phyloP scores from a whole-genome alignment of 1,140 invertebrate genomes.

The Pseudobourletiella spinata region DNA sequence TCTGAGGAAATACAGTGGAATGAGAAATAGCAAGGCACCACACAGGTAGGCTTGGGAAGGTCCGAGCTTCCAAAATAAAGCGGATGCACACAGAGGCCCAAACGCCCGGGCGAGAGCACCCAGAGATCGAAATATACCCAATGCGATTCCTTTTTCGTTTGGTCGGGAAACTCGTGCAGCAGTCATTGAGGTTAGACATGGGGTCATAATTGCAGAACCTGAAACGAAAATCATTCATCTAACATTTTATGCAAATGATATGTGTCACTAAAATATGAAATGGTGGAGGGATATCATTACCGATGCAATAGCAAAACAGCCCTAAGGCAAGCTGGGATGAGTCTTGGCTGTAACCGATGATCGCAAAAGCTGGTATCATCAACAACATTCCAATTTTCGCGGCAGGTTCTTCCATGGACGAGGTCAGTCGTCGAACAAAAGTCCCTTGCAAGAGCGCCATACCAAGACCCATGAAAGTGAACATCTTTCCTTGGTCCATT shows the following conservation, averaged over 20 bases:
- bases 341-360: constrained; percentile 22
- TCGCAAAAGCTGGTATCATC: constrained; percentile 29
- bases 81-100: constrained; percentile 77
- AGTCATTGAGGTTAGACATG: constrained; percentile 76
- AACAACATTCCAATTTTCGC: constrained; percentile 48
- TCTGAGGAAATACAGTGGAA: constrained; percentile 35
- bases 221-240: constrained; percentile 20
- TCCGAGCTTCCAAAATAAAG: constrained; percentile 38
- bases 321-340: constrained; percentile 9
- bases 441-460: constrained; percentile 92
- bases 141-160: constrained; percentile 81
- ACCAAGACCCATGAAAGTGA: constrained; percentile 79
- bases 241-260: not conserved
- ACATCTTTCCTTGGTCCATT: constrained; percentile 97
- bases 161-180: constrained; percentile 70
- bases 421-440: constrained; percentile 69
- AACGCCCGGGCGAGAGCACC: constrained; percentile 86
- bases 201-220: constrained; percentile 82
- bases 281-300: constrained; percentile 6
- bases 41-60: constrained; percentile 35
- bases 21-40: constrained; percentile 35
- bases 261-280: not conserved
- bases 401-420: constrained; percentile 62
- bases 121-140: constrained; percentile 87
- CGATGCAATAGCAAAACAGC: constrained; percentile 28